Percentiles rank a stretch among this genome's conserved stretches.
Evolutionary conservation across 1,140 invertebrate genomes (phyloP).

Genomic region (Reticulitermes speratus): DNA sequence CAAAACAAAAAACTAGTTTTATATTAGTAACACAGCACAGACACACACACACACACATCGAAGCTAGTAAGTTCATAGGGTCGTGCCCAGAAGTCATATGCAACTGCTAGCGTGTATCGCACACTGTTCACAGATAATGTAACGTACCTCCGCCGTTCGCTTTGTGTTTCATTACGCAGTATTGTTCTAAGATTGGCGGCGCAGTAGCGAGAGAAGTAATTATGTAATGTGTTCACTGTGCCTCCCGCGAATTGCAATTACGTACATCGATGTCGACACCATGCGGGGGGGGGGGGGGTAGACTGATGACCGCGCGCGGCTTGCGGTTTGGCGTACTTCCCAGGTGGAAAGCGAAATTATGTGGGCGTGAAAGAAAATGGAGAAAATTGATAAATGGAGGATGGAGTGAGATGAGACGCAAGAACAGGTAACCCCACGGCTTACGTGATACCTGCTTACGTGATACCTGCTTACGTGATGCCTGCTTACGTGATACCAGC

Average conservation of each 20-base stretch:
- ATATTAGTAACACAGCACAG: too few species aligned
- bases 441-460: too few species aligned
- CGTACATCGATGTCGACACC: neutral
- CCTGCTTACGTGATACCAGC: too few species aligned
- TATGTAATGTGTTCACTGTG: neutral
- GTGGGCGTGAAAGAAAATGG: neutral
- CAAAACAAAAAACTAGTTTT: too few species aligned
- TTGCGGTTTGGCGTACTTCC: neutral
- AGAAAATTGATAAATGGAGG: neutral
- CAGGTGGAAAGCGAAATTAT: neutral
- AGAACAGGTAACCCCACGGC: too few species aligned
- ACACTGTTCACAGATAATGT: neutral
- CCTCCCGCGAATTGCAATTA: neutral
- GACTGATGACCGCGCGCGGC: neutral
- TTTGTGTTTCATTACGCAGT: neutral
- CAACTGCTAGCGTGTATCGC: too few species aligned
- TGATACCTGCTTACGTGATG: too few species aligned
- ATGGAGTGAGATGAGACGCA: neutral
- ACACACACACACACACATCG: too few species aligned
- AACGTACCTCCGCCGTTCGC: neutral
- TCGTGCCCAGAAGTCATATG: too few species aligned
- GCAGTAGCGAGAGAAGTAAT: neutral
- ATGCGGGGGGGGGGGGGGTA: neutral
- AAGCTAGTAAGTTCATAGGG: too few species aligned
- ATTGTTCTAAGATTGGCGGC: neutral